Percentiles rank a stretch among this genome's conserved stretches.
Conservation (phyloP, 1,140 invertebrate species). For the Sycophaga agraensis region DNA sequence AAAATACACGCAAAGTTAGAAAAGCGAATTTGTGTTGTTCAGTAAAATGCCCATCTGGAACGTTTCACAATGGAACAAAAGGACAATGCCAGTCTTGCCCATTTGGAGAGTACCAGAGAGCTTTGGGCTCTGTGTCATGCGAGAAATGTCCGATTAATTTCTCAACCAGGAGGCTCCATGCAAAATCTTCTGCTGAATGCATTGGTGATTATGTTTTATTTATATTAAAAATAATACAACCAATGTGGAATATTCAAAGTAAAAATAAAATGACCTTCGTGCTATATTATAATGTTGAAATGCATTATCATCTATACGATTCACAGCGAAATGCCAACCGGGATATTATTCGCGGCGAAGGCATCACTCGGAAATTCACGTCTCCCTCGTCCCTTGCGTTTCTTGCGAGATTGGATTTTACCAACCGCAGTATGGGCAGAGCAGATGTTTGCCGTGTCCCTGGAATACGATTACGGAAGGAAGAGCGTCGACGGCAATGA, state of each 20-base stretch:
- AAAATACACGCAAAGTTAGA: background rate
- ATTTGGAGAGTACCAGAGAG: conserved; percentile 64
- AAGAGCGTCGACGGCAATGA: conserved; percentile 51
- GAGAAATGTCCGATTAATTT: conserved; percentile 63
- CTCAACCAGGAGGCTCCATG: conserved; percentile 61
- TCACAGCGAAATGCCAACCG: conserved; percentile 40
- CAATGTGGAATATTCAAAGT: too few species aligned
- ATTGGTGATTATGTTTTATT: conserved; percentile 59
- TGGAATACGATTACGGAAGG: conserved; percentile 59
- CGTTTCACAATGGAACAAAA: conserved; percentile 63
- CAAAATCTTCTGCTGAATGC: conserved; percentile 62
- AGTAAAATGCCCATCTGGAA: conserved; percentile 70
- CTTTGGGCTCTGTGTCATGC: conserved; percentile 61
- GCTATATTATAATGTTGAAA: too few species aligned
- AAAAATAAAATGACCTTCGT: background rate
- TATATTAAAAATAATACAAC: background rate
- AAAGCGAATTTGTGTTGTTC: background rate
- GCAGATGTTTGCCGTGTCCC: conserved; percentile 61
- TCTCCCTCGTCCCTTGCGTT: conserved; percentile 54
- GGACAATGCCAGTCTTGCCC: conserved; percentile 62
- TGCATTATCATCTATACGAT: background rate
- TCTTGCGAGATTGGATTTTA: conserved; percentile 65
- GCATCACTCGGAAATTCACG: conserved; percentile 29
- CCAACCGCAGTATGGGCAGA: conserved; percentile 63
- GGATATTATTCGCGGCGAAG: conserved; percentile 42